Evolutionary conservation across 1,140 invertebrate species (phyloP), one percentile per base, ranked within the genome.

Genomic region (Triops longicaudatus): DNA sequence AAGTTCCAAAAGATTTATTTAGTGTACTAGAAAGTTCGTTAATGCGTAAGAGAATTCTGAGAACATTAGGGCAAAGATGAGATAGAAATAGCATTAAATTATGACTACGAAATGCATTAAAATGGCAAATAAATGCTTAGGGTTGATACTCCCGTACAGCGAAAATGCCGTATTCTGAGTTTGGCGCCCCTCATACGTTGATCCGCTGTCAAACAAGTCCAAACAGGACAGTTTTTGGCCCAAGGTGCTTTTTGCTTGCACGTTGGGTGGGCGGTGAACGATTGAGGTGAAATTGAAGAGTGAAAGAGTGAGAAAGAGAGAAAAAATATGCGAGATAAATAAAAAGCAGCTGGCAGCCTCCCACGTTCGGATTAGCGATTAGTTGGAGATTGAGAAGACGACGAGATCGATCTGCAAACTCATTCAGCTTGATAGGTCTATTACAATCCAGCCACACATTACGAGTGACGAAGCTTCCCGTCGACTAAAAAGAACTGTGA

Each of bases 301-400:
- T n/a, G 44, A 22, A 22, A 63, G 10, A 10, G 31, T 50, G 44
- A 22, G 17, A 63, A 63, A 63, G 17, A 63, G 50, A n/a, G 50
- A 63, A 14, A 17, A 63, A 22, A 63, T 6, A 63, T 22, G 22
- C 4, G 17, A 10, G 50, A 63, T 1, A 63, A 63, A 63, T 63
- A 63, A 63, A 63, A 63, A 63, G 43, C 50, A 63, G 50, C 50
- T 63, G 50, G 50, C 50, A 63, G 22, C 50, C 17, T 63, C 50
- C 50, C 50, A 63, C 50, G 50, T 63, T 63, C 14, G 50, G 50
- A 63, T 63, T 63, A 63, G 50, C 50, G 50, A 63, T 63, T 63
- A 63, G 50, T 63, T 63, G 22, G 50, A 63, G 50, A 63, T 63
- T 63, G 50, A 63, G 50, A 37, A 37, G 50, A 63, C 50, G 50